Evolutionary conservation across 2,888 invertebrate genomes (phyloP), one percentile per base, ranked within the genome.

Genomic region (Ypsolopha sequella): DNA sequence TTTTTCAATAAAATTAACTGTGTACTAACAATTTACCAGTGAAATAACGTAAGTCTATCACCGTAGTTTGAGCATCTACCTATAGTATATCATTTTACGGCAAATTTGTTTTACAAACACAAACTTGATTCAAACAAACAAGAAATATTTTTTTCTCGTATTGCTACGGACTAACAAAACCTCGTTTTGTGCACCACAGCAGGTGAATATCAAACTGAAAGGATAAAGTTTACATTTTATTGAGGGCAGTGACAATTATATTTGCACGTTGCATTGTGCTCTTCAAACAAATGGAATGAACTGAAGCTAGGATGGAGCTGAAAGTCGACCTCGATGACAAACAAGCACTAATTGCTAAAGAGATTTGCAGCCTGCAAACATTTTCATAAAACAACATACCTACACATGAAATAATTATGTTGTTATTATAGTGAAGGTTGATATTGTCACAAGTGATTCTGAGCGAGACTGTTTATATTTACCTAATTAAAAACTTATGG

Each of bases 311-410:
- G n/a, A 10, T 38, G 13, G 7, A 4, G 13, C 36, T 7, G 7
- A n/a, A 35, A 36, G 13, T n/a, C 33, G 8, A 10, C 24, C 48
- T 41, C 24, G 14, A 24, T n/a, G 33, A 11, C 49, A 49, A 49
- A 49, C 49, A 39, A 38, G 33, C 11, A 41, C 49, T 49, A 49
- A 49, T 49, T 49, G 49, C 39, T 34, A 10, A 49, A 35, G 49
- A 48, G 38, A 49, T 24, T 41, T 39, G 11, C 49, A 7, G 7
- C 7, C 41, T 41, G 24, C n/a, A 24, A 13, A 24, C 7, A 24
- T 45, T 45, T 7, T 45, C n/a, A 45, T 43, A 6, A 11, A 43
- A 14, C 24, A 6, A n/a, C n/a, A n/a, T n/a, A n/a, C n/a, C n/a
- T 43, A 14, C 7, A 6, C 14, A 8, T 9, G 9, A 24, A 43